Conservation (phyloP, 2,888 invertebrate genomes). For the Coenonympha arcania region DNA sequence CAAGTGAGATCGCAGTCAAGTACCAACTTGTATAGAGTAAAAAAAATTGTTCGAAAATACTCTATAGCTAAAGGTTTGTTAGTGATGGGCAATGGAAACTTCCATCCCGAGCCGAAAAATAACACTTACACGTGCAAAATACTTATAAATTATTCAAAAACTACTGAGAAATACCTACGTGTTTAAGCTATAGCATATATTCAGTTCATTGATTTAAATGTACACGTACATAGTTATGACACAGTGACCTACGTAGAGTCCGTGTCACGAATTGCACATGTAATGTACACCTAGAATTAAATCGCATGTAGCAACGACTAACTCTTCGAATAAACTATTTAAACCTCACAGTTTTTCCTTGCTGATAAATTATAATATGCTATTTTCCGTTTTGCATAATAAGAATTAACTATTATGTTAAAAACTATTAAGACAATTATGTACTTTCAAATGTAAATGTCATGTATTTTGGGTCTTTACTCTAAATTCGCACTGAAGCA, state of each 20-base stretch:
- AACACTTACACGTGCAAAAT: neutral
- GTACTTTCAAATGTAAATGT: too few species aligned
- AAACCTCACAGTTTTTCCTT: neutral
- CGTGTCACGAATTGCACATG: neutral
- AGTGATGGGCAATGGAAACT: too few species aligned
- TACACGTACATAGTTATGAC: neutral
- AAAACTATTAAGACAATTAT: too few species aligned
- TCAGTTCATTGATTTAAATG: neutral
- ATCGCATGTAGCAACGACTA: neutral
- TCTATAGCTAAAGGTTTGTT: too few species aligned
- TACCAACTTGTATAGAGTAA: too few species aligned
- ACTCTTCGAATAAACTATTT: neutral
- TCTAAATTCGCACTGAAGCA: too few species aligned
- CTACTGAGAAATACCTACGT: neutral
- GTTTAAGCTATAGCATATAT: neutral
- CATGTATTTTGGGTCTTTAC: too few species aligned
- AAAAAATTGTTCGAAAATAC: too few species aligned
- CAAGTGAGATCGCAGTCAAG: too few species aligned
- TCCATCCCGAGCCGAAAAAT: too few species aligned
- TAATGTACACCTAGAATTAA: constrained; percentile 3
- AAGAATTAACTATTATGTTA: too few species aligned
- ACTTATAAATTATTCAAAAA: neutral
- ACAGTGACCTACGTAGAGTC: neutral
- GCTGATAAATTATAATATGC: neutral
- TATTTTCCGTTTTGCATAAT: too few species aligned